A percentile compares a stretch with the other conserved stretches of the same genome.
Evolutionary conservation across 2,113 vertebrate genomes (phyloP).

Genomic region (Egretta garzetta): DNA sequence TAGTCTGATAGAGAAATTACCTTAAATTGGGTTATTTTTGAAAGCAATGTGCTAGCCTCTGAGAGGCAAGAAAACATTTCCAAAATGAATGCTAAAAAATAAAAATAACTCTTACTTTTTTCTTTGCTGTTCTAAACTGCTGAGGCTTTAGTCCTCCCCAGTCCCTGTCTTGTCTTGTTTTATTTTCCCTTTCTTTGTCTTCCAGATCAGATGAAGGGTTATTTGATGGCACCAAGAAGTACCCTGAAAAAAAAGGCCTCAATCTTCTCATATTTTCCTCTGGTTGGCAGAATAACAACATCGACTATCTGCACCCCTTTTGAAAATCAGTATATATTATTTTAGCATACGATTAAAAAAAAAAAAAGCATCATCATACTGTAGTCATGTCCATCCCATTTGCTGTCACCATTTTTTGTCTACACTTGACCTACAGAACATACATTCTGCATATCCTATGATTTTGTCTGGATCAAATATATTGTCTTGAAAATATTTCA

Average conservation of each 20-base stretch:
- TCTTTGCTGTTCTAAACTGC: not conserved
- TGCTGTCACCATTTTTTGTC: not conserved
- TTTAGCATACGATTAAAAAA: not conserved
- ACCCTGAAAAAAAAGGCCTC: not conserved
- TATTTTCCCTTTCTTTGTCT: not conserved
- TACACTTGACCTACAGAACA: not conserved
- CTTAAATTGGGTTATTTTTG: slow-evolving; percentile 8
- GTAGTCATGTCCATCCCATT: not conserved
- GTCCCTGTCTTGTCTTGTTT: not conserved
- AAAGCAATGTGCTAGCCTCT: not conserved
- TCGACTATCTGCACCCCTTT: not conserved
- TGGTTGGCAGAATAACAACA: not conserved
- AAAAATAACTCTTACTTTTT: not conserved
- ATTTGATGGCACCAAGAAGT: not conserved
- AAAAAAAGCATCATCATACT: not conserved
- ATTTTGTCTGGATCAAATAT: not conserved
- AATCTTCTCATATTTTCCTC: not conserved
- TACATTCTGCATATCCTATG: not conserved
- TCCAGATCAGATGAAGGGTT: not conserved
- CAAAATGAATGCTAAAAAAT: not conserved
- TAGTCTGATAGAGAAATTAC: not conserved
- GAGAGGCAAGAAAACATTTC: slow-evolving; percentile 28
- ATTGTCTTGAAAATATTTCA: not conserved
- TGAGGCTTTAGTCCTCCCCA: not conserved
- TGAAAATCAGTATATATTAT: not conserved